Evolutionary conservation across 2,113 vertebrate species (phyloP).

Genomic region (Paraplagusia blochii): DNA sequence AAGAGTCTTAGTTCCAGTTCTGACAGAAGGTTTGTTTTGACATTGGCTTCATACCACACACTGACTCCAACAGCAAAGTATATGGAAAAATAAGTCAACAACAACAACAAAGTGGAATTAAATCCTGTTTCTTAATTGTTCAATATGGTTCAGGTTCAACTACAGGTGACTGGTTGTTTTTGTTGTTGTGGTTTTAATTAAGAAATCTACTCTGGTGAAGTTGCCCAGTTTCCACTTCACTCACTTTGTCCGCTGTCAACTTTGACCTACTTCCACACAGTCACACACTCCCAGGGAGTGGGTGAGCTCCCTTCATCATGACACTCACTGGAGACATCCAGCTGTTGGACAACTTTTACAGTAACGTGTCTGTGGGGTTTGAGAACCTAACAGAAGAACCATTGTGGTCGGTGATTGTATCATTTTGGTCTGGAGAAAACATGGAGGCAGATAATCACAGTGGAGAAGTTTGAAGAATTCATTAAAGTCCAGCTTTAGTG

Average conservation of each 20-base stretch:
- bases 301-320: conserved; percentile 6
- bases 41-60: too few species aligned
- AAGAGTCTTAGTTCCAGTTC: too few species aligned
- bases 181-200: background rate
- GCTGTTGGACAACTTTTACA: background rate
- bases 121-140: background rate
- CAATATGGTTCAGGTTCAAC: background rate
- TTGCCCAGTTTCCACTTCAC: background rate
- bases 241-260: conserved; percentile 45
- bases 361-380: background rate
- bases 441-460: too few species aligned
- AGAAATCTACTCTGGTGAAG: background rate
- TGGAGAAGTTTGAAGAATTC: background rate
- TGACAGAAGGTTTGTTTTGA: too few species aligned
- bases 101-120: too few species aligned
- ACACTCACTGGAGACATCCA: background rate
- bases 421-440: background rate
- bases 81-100: too few species aligned
- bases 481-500: background rate
- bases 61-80: too few species aligned
- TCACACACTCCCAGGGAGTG: background rate
- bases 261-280: conserved; percentile 63
- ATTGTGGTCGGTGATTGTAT: background rate
- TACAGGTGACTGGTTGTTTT: background rate
- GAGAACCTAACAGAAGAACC: background rate